Evolutionary conservation across 2,888 invertebrate genomes (phyloP).

Genomic region (Lamellibrachia columna): DNA sequence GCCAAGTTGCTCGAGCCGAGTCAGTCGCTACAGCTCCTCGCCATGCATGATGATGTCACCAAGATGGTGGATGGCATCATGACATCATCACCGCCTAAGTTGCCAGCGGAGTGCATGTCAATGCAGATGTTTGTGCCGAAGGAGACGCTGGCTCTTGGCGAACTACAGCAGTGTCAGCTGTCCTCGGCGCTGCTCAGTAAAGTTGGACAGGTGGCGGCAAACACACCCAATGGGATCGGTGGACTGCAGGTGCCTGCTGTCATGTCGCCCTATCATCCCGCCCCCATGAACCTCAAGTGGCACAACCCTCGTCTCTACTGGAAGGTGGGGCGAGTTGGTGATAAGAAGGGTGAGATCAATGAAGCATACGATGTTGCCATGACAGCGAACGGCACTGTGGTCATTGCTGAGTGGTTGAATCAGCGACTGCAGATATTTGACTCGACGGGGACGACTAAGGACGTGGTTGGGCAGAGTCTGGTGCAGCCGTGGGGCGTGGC

Average conservation of each 20-base stretch:
- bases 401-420: conserved; percentile 54
- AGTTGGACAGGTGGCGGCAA: conserved; percentile 24
- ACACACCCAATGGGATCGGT: conserved; percentile 24
- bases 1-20: conserved; percentile 41
- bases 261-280: background rate
- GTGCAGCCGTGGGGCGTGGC: conserved; percentile 51
- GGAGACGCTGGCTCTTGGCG: conserved; percentile 35
- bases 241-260: background rate
- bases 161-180: conserved; percentile 40
- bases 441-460: conserved; percentile 42
- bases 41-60: conserved; percentile 39
- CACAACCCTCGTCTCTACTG: conserved; percentile 36
- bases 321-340: conserved; percentile 39
- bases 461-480: conserved; percentile 42
- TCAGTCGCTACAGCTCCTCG: conserved; percentile 41
- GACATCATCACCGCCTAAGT: conserved; percentile 27
- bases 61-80: conserved; percentile 37
- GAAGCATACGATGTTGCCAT: conserved; percentile 42
- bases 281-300: conserved; percentile 34
- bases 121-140: conserved; percentile 43
- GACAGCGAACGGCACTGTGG: conserved; percentile 42
- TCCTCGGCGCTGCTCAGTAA: conserved; percentile 33
- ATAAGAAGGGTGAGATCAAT: conserved; percentile 39
- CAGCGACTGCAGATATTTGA: conserved; percentile 48
- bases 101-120: conserved; percentile 34